Evolutionary conservation across 2,888 invertebrate genomes (phyloP).

Genomic region (Leptothorax acervorum): DNA sequence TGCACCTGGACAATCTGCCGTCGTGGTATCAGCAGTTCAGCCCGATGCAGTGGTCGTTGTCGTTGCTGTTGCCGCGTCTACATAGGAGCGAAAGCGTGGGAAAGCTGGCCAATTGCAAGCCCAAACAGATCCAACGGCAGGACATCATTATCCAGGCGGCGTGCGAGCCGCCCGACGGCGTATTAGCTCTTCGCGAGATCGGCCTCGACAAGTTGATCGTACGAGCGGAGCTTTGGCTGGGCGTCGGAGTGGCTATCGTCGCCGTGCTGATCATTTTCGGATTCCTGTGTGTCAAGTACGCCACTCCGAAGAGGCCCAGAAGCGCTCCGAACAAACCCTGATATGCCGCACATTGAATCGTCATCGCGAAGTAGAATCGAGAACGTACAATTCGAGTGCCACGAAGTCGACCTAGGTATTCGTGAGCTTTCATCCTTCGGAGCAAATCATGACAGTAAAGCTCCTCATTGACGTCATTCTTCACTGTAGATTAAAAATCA

Average conservation of each 20-base stretch:
- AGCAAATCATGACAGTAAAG: neutral
- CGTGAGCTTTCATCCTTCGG: neutral
- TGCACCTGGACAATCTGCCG: slow-evolving; percentile 83
- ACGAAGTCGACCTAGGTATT: neutral
- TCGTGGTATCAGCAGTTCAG: slow-evolving; percentile 81
- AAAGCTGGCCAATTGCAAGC: slow-evolving; percentile 81
- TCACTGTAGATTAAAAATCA: neutral
- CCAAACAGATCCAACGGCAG: slow-evolving; percentile 92
- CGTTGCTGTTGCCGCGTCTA: slow-evolving; percentile 79
- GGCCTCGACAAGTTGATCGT: slow-evolving; percentile 86
- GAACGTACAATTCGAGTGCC: neutral
- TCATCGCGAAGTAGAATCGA: neutral
- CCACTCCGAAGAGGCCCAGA: slow-evolving; percentile 86
- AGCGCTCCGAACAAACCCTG: slow-evolving; percentile 89
- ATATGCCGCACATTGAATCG: slow-evolving; percentile 59
- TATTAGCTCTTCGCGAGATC: slow-evolving; percentile 87
- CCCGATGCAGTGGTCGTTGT: slow-evolving; percentile 82
- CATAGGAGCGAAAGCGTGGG: slow-evolving; percentile 76
- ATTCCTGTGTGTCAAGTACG: slow-evolving; percentile 86
- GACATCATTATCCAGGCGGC: slow-evolving; percentile 95
- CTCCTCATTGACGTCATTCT: neutral
- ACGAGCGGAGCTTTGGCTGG: slow-evolving; percentile 86
- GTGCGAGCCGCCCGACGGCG: slow-evolving; percentile 93
- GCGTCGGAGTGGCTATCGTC: slow-evolving; percentile 87
- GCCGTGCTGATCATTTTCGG: slow-evolving; percentile 88